Evolutionary conservation across 2,797 vertebrate genomes (phyloP), one percentile per base, ranked within the genome.

Genomic region (Silurus lanzhouensis): DNA sequence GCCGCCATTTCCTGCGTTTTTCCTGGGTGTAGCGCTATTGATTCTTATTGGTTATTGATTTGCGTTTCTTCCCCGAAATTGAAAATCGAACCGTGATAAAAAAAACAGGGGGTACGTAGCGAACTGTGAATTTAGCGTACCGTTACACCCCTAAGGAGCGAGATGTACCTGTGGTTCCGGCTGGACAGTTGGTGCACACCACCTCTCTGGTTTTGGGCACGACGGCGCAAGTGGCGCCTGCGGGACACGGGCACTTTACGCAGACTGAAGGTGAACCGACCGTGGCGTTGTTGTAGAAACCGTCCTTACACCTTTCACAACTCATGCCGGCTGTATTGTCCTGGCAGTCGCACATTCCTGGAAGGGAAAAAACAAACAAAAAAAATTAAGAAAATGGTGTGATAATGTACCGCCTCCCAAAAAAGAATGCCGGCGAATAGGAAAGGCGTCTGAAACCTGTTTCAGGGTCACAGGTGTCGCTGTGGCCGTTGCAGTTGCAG

Each of bases 161-260:
- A 0, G 22, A 3, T 19, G 55, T 88, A 99, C 98, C 98, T 87
- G 97, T 97, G 83, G 97, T 98, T 48, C 97, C 97, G 0, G 93
- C 25, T 0, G 97, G 98, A 83, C 98, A 99, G 93, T 96, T 98
- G 91, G 98, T 99, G 89, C 98, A 99, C 58, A 99, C 98, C 84
- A 98, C 97, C 92, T 98, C 97, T 89, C 92, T 94, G 0, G 96
- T 97, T 88, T 93, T 96, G 22, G 96, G 97, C 38, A 98, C 96
- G 0, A 96, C 78, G 0, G 98, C 98, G 83, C 98, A 99, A 80
- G 96, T 97, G 0, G 97, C 96, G 27, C 94, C 93, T 0, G 93
- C 90, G 0, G 98, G 98, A 80, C 98, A 99, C 0, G 98, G 98
- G 70, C 98, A 99, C 0, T 95, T 93, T 83, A 95, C 91, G 88